Conservation (phyloP, 2,113 vertebrate species). For the Parotia lawesii region DNA sequence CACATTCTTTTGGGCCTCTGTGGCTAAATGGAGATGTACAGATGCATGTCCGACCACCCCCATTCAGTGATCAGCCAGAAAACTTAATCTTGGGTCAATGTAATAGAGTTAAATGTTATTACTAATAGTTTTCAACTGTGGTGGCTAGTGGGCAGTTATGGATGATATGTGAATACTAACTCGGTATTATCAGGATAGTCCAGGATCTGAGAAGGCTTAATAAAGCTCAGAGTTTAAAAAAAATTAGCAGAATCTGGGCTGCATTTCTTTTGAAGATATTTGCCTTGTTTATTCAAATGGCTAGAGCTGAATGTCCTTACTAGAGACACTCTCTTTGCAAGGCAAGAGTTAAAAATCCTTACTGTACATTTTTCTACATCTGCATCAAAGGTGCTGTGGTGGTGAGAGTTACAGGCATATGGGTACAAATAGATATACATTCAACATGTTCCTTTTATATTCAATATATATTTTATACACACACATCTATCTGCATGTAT, state of each 20-base stretch:
- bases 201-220: neutral
- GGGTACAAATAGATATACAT: neutral
- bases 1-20: neutral
- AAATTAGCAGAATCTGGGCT: neutral
- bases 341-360: neutral
- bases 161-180: neutral
- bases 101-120: neutral
- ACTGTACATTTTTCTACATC: neutral
- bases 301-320: neutral
- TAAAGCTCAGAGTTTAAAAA: neutral
- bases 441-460: neutral
- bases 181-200: neutral
- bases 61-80: neutral
- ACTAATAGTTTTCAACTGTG: neutral
- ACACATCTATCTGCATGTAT: neutral
- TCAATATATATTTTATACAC: neutral
- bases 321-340: neutral
- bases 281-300: neutral
- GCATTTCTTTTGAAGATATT: neutral
- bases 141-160: neutral
- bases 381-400: neutral
- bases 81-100: neutral
- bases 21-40: constrained; percentile 40
- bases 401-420: neutral
- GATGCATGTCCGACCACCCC: neutral